Conservation (phyloP, 2,797 vertebrate genomes). For the Pseudotriccus pelzelni region DNA sequence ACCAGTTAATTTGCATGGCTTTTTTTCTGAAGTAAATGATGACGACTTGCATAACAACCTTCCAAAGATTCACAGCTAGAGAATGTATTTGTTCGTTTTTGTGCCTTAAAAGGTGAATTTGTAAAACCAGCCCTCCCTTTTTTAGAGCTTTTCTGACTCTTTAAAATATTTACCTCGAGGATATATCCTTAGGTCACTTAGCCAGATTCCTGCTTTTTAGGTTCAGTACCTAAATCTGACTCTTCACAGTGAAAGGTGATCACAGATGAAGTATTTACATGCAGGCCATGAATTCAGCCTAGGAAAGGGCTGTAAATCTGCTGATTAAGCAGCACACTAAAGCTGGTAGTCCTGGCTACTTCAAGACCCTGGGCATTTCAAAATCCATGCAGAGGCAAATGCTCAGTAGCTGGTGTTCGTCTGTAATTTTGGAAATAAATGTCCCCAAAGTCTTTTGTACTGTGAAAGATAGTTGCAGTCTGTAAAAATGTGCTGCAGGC, state of each 20-base stretch:
- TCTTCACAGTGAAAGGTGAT: background rate
- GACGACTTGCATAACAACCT: background rate
- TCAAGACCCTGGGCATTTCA: background rate
- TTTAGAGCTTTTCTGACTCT: background rate
- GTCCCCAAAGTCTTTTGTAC: background rate
- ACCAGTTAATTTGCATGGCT: background rate
- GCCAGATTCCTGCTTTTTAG: background rate
- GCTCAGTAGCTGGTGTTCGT: background rate
- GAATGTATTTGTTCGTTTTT: background rate
- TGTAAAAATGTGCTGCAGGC: background rate
- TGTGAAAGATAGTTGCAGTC: constrained; percentile 28
- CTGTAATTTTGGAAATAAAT: constrained; percentile 48
- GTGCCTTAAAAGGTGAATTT: background rate
- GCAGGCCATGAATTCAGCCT: background rate
- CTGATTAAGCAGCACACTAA: background rate
- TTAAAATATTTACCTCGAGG: background rate
- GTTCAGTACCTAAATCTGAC: background rate
- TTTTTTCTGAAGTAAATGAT: background rate
- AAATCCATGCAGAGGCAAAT: background rate
- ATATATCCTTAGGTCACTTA: background rate
- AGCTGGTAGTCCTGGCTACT: background rate
- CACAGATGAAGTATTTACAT: rapidly evolving
- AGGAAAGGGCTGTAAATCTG: background rate
- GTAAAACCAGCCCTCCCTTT: background rate
- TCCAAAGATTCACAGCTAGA: background rate